Evolutionary conservation across 1,140 invertebrate species (phyloP).

Genomic region (Brevipalpus yothersi): DNA sequence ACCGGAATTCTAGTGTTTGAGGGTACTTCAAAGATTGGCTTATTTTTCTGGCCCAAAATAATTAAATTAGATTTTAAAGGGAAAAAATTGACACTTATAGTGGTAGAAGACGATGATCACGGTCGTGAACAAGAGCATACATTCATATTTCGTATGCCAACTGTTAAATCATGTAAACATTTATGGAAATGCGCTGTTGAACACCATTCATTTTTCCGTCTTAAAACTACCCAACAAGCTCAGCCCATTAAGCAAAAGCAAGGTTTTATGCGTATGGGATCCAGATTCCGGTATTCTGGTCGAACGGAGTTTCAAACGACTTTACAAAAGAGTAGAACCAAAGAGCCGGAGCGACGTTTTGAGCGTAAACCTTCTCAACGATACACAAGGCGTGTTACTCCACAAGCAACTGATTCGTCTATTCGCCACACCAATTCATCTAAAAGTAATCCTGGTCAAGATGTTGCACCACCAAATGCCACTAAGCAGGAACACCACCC

Average conservation of each 20-base stretch:
- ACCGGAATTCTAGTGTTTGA: slow-evolving; percentile 87
- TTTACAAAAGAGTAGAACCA: slow-evolving; percentile 57
- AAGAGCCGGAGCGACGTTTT: slow-evolving; percentile 78
- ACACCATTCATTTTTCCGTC: slow-evolving; percentile 89
- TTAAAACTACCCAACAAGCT: slow-evolving; percentile 24
- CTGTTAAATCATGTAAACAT: slow-evolving; percentile 66
- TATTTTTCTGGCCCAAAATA: slow-evolving; percentile 96
- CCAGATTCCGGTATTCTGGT: slow-evolving; percentile 28
- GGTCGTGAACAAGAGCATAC: slow-evolving; percentile 75
- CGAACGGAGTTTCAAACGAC: slow-evolving; percentile 83
- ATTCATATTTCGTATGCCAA: slow-evolving; percentile 42
- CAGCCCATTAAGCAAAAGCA: slow-evolving; percentile 16
- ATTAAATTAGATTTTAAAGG: slow-evolving; percentile 87
- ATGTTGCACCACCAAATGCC: neutral
- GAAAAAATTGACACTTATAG: slow-evolving; percentile 77
- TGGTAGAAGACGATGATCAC: slow-evolving; percentile 87
- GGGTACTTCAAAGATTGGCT: slow-evolving; percentile 85
- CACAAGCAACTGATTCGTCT: neutral
- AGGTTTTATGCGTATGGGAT: slow-evolving; percentile 26
- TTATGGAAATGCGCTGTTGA: slow-evolving; percentile 95
- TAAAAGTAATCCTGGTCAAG: neutral
- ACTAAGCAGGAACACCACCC: neutral
- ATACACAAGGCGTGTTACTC: slow-evolving; percentile 31
- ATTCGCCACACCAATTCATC: neutral
- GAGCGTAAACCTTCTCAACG: slow-evolving; percentile 85